These are phyloP conservation scores for Drosophila lowei DNA, from an alignment of 1,140 invertebrate genomes.

Conservation along the genomic window DNA sequence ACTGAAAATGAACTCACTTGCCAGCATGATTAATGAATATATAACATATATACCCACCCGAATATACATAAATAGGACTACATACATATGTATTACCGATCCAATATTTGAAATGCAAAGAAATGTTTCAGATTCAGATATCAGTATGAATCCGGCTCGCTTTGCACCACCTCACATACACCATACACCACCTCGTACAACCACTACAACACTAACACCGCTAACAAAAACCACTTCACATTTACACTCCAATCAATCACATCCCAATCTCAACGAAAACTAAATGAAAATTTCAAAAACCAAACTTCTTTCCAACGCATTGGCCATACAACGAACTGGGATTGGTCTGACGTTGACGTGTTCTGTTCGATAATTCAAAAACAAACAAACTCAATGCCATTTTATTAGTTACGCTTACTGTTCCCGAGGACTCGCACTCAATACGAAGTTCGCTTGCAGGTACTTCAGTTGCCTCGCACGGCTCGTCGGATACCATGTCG, in stretches of 20 bases:
- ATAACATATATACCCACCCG: constrained; percentile 7
- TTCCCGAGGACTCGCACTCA: constrained; percentile 82
- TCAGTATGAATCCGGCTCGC: constrained; percentile 31
- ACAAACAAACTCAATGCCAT: constrained; percentile 43
- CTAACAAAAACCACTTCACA: constrained; percentile 44
- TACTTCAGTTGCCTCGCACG: constrained; percentile 82
- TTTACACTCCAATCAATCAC: constrained; percentile 41
- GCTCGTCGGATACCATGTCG: constrained; percentile 81
- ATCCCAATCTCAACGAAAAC: constrained; percentile 42
- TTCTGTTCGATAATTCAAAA: constrained; percentile 38
- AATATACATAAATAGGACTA: no score
- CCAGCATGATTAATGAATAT: constrained; percentile 31
- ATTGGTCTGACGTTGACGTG: constrained; percentile 30
- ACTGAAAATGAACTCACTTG: constrained; percentile 49
- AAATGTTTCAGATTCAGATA: constrained; percentile 30
- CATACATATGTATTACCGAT: no score
- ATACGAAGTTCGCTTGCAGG: constrained; percentile 83
- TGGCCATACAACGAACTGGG: constrained; percentile 58
- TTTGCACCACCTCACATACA: constrained; percentile 67
- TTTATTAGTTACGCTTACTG: constrained; percentile 81
- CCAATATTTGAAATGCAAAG: constrained; percentile 22
- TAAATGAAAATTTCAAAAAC: constrained; percentile 63
- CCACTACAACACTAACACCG: constrained; percentile 44
- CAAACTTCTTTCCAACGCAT: constrained; percentile 50
- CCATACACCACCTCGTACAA: no score